Conservation (phyloP, 2,113 vertebrate species). For the Morphnarchus princeps region DNA sequence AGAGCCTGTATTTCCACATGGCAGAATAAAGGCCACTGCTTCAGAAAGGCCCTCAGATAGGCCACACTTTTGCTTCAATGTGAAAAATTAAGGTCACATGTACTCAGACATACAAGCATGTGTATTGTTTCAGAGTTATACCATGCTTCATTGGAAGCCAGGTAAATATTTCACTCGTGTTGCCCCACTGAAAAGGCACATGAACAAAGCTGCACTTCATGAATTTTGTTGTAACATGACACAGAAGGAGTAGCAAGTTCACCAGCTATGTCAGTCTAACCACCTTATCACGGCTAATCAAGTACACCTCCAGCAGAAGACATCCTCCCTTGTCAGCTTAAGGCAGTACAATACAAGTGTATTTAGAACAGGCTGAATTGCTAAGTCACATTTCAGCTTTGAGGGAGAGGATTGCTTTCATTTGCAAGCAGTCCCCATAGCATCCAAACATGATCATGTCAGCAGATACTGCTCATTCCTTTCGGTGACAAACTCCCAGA, state of each 20-base stretch:
- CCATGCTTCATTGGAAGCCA: not conserved
- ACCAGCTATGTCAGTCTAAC: not conserved
- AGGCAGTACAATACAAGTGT: not conserved
- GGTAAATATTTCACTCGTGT: not conserved
- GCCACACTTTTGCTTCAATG: not conserved
- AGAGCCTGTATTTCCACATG: not conserved
- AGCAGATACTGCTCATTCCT: not conserved
- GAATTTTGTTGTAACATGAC: not conserved
- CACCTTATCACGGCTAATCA: not conserved
- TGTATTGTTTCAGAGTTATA: not conserved
- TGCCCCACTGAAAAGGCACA: not conserved
- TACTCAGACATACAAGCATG: not conserved
- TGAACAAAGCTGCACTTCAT: not conserved
- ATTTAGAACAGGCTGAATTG: not conserved
- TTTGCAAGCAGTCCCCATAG: not conserved
- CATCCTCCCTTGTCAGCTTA: not conserved
- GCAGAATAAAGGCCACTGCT: not conserved
- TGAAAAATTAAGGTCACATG: not conserved
- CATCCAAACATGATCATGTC: not conserved
- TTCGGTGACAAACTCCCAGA: not conserved
- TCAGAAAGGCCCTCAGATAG: not conserved
- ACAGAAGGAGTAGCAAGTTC: not conserved
- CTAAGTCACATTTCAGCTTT: not conserved
- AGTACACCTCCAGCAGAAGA: not conserved
- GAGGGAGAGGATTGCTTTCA: not conserved